Evolutionary conservation across 2,797 vertebrate genomes (phyloP), one percentile per base, ranked within the genome.

Genomic region (Percopsis omiscomaycus): DNA sequence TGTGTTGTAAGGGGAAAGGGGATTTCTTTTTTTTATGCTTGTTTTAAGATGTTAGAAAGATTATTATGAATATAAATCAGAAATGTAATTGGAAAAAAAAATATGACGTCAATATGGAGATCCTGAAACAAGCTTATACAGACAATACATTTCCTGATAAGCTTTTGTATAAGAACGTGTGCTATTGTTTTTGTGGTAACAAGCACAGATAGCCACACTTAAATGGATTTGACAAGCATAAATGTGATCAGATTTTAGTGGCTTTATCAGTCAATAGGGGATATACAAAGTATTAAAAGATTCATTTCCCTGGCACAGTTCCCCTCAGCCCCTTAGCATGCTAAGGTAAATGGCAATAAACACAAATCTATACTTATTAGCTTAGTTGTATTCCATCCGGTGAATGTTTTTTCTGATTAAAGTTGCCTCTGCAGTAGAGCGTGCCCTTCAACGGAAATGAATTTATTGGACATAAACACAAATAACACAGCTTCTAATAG

Each of bases 31-130:
- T 71, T 64, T 22, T 55, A n/a, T n/a, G 56, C 48, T 44, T 44
- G 44, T 81, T 73, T 2, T 6, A 65, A 49, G 65, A 42, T 60
- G 69, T 73, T 63, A 68, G 74, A 85, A 81, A 83, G 85, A 48
- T 87, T 88, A 77, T 75, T 73, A 71, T 44, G 47, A 69, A 69
- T 78, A 72, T 70, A 22, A 81, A 85, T 85, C 78, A 83, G 67
- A 58, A 46, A 65, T 15, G 32, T 16, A 16, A 14, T 16, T 45
- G 55, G 37, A 22, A 44, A 59, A 47, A 59, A 29, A n/a, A 29
- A 59, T 9, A 16, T 30, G 30, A 37, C 14, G 2, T 15, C 1
- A 30, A 14, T 13, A 65, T 68, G 55, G 61, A 74, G 57, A 64
- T 57, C 44, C 51, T 48, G 67, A 74, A 69, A 60, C 56, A 46